Evolutionary conservation across 2,888 invertebrate species (phyloP), one percentile per base, ranked within the genome.

Genomic region (Drosophila fungiperda): DNA sequence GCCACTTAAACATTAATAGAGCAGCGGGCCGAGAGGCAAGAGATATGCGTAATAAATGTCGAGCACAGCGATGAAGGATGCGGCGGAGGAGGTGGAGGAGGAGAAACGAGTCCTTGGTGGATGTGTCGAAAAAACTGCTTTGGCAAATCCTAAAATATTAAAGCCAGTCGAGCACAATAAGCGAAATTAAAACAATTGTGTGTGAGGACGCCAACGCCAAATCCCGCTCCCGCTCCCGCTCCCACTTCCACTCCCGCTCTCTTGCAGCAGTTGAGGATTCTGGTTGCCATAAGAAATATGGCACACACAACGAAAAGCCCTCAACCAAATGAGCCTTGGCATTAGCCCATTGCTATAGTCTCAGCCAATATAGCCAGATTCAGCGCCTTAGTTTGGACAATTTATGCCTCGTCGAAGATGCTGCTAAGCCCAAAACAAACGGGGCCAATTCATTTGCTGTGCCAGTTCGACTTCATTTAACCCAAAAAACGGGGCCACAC

Each of bases 391-490:
- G 76, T 62, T 53, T 59, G 48, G 66, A 60, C 81, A 88, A 88
- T 90, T 90, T 87, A 87, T 90, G 86, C 72, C 79, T 65, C 76
- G 80, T 87, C 80, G 82, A 87, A 87, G 89, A 71, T 70, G 70
- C 76, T 67, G 70, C 76, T 88, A 78, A 88, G 89, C 80, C 83
- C 59, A 76, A 84, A 82, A 73, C 83, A 82, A 84, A 87, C 78
- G 84, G 78, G 68, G 73, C 78, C 90, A 87, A 89, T 89, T 89
- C 90, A 83, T 90, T 87, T 78, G 73, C 68, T 83, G 82, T 90
- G 84, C 85, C 89, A 87, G 91, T 91, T 92, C 89, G 91, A 92
- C 91, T 91, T 90, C 92, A 91, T 91, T 91, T 91, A 91, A 90
- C 91, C 90, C 82, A 29, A 33, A 65, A 58, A 67, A 58, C 57